Percentiles rank a stretch among this genome's conserved stretches.
These are phyloP conservation scores for Coelopa pilipes DNA, from an alignment of 2,888 invertebrate genomes.

Conservation along the genomic window DNA sequence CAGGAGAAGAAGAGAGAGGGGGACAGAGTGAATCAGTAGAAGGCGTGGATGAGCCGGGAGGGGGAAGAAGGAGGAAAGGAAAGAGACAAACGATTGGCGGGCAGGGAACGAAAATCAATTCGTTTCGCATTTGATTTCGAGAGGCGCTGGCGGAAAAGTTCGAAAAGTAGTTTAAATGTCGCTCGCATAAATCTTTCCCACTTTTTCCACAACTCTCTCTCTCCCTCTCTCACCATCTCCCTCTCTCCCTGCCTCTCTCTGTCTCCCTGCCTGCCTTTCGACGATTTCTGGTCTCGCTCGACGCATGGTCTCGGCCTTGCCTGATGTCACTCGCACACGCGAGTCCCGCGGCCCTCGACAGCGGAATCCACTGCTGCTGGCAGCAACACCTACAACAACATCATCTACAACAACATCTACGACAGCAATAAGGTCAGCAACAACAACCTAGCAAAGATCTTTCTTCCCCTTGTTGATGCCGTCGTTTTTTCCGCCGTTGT, in stretches of 20 bases:
- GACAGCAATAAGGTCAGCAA: background rate
- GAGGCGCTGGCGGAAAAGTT: conserved; percentile 3
- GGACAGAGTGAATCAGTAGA: too few species aligned
- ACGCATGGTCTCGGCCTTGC: background rate
- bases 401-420: background rate
- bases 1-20: too few species aligned
- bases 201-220: background rate
- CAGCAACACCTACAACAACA: conserved; percentile 17
- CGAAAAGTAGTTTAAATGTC: conserved; percentile 31
- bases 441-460: conserved; percentile 17
- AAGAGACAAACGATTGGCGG: background rate
- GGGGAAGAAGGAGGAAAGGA: too few species aligned
- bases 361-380: background rate
- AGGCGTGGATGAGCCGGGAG: too few species aligned
- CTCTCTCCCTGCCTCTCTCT: background rate
- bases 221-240: background rate
- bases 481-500: background rate
- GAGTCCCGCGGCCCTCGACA: conserved; percentile 17
- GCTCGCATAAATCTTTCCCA: conserved; percentile 24
- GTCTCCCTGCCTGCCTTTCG: background rate
- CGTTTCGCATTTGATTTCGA: conserved; percentile 37
- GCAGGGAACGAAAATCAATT: conserved; percentile 29
- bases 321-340: conserved; percentile 24
- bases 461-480: background rate
- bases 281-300: conserved; percentile 4